These are phyloP conservation scores for Chauna torquata DNA, from an alignment of 2,113 vertebrate species.

Conservation along the genomic window DNA sequence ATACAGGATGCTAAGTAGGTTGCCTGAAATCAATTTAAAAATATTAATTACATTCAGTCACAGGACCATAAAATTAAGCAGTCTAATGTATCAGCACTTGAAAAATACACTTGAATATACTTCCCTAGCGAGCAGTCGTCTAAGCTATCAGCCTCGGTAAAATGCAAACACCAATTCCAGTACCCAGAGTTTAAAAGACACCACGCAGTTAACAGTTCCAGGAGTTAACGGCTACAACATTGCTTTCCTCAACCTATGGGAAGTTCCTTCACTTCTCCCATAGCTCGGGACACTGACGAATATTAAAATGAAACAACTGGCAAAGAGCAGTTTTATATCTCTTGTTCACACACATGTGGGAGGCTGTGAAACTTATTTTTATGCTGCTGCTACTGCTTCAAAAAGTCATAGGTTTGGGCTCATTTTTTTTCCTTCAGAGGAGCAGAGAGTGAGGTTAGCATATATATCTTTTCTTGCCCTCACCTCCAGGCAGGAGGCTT, in stretches of 20 bases:
- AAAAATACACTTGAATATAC: conserved; percentile 51
- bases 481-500: not conserved
- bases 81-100: conserved; percentile 29
- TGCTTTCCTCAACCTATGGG: not conserved
- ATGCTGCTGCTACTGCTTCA: not conserved
- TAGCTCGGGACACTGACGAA: not conserved
- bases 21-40: conserved; percentile 36
- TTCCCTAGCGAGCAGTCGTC: conserved; percentile 4
- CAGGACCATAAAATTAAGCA: conserved; percentile 46
- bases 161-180: not conserved
- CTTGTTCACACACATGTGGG: not conserved
- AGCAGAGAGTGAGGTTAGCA: not conserved
- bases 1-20: not conserved
- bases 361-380: conserved; percentile 4
- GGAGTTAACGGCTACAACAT: not conserved
- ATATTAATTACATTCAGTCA: conserved; percentile 50
- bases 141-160: not conserved
- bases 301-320: not conserved
- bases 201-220: not conserved
- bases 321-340: not conserved
- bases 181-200: not conserved
- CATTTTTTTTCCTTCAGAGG: not conserved
- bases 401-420: not conserved
- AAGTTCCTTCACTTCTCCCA: not conserved
- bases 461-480: not conserved